Evolutionary conservation across 2,888 invertebrate genomes (phyloP).

Genomic region (Troides aeacus): DNA sequence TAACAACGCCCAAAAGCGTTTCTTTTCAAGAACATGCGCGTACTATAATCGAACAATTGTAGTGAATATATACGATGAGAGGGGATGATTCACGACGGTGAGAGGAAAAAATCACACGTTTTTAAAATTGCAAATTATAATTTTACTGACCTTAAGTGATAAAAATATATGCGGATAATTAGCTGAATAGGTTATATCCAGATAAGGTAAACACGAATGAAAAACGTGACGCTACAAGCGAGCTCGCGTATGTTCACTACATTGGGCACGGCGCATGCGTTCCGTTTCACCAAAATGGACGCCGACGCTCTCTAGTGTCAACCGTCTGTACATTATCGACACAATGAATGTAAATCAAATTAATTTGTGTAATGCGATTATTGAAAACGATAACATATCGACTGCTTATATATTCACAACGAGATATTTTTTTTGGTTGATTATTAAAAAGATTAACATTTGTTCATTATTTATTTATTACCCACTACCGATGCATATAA

Average conservation of each 20-base stretch:
- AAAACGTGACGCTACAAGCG: slow-evolving; percentile 12
- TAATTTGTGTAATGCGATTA: no score
- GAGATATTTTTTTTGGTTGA: no score
- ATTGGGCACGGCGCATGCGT: slow-evolving; percentile 19
- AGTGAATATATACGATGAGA: not conserved
- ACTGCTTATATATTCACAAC: no score
- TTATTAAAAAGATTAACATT: no score
- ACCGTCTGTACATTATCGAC: no score
- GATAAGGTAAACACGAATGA: slow-evolving; percentile 20
- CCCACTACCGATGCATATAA: no score
- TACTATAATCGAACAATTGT: not conserved
- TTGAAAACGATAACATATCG: no score
- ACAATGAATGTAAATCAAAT: no score
- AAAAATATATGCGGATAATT: slow-evolving; percentile 2
- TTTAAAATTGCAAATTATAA: slow-evolving; percentile 2
- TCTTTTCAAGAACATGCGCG: slow-evolving; percentile 31
- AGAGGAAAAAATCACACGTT: not conserved
- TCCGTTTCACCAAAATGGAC: slow-evolving; percentile 22
- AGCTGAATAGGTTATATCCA: slow-evolving; percentile 13
- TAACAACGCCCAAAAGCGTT: slow-evolving; percentile 55
- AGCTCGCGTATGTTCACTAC: slow-evolving; percentile 13
- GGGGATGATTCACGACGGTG: not conserved
- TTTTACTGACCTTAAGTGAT: slow-evolving; percentile 15
- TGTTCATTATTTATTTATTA: no score
- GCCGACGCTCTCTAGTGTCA: not conserved